Evolutionary conservation across 2,888 invertebrate species (phyloP).

Genomic region (Pollenia amentaria): DNA sequence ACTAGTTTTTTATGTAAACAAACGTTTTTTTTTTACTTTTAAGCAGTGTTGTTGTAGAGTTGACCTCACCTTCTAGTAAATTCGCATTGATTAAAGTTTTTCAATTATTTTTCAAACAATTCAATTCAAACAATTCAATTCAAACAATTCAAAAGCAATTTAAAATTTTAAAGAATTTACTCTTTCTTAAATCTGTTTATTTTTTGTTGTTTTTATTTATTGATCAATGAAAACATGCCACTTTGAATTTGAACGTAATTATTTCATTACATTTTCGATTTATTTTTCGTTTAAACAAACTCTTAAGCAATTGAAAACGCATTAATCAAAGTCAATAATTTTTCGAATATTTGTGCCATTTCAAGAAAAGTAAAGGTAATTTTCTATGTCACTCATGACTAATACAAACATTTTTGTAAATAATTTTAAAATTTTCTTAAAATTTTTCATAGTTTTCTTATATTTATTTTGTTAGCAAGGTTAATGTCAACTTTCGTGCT

Average conservation of each 20-base stretch:
- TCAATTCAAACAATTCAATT: too few species aligned
- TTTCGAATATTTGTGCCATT: neutral
- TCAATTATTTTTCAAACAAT: too few species aligned
- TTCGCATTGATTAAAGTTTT: too few species aligned
- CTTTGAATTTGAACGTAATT: constrained; percentile 45
- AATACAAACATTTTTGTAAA: constrained; percentile 18
- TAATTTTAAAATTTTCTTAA: neutral
- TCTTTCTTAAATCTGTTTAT: neutral
- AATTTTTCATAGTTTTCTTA: constrained; percentile 3
- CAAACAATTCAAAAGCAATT: neutral
- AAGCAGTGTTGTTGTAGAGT: too few species aligned
- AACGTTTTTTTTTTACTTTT: too few species aligned
- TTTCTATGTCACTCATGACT: constrained; percentile 16
- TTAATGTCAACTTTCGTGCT: constrained; percentile 65
- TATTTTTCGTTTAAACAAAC: neutral
- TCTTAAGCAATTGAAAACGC: constrained; percentile 55
- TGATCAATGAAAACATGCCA: constrained; percentile 51
- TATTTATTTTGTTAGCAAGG: constrained; percentile 58
- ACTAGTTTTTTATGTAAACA: too few species aligned
- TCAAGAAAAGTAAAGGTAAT: neutral
- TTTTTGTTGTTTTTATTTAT: neutral
- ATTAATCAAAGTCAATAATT: constrained; percentile 59
- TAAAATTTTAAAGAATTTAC: neutral
- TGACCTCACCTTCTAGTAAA: too few species aligned
- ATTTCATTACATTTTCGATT: constrained; percentile 7